Percentiles rank a stretch among this genome's conserved stretches.
Conservation (phyloP, 2,113 vertebrate genomes). For the Circaetus gallicus region DNA sequence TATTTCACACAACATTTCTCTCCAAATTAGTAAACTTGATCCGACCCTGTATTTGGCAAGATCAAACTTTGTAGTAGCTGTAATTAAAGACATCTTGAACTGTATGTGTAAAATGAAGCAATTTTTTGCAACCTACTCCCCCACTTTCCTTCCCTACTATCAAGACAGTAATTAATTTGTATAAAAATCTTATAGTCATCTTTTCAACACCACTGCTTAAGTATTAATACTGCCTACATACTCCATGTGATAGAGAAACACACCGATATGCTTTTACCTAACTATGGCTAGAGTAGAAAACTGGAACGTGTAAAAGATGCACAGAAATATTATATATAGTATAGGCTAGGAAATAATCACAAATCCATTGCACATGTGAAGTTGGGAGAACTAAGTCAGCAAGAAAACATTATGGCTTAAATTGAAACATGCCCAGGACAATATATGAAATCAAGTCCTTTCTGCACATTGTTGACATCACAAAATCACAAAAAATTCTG, state of each 20-base stretch:
- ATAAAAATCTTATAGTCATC: not conserved
- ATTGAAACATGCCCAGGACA: not conserved
- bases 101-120: not conserved
- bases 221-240: not conserved
- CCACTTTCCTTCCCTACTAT: not conserved
- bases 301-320: not conserved
- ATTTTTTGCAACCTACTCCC: not conserved
- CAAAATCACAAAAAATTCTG: not conserved
- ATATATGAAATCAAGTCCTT: not conserved
- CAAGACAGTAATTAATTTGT: too few species aligned
- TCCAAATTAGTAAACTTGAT: not conserved
- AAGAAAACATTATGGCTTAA: not conserved
- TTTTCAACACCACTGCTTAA: not conserved
- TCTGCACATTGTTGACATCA: not conserved
- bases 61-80: not conserved
- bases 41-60: not conserved
- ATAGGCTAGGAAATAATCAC: not conserved
- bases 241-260: not conserved
- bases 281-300: not conserved
- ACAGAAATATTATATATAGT: not conserved
- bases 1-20: not conserved
- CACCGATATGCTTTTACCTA: not conserved
- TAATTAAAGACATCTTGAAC: not conserved
- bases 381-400: not conserved
- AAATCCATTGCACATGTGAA: fast-evolving